Percentiles rank a stretch among this genome's conserved stretches.
phyloP scores from a whole-genome alignment of 2,113 vertebrate species.

The Mus pahari region DNA sequence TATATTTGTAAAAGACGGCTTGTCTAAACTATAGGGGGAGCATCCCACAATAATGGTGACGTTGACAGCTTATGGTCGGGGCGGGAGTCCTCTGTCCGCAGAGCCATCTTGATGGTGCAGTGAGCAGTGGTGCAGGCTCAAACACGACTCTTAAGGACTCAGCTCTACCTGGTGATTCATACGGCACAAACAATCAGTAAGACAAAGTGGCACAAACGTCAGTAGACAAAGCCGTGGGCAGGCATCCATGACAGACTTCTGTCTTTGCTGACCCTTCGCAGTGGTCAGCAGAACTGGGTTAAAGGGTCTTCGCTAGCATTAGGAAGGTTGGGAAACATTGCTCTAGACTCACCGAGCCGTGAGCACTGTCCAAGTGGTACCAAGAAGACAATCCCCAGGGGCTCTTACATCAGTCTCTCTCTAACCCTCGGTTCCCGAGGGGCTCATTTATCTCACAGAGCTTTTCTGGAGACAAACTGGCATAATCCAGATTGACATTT shows the following conservation, averaged over 20 bases:
- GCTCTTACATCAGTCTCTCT: fast-evolving
- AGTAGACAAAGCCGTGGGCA: neutral
- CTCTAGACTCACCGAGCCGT: fast-evolving
- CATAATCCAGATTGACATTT: neutral
- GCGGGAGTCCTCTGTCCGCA: neutral
- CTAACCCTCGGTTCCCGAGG: neutral
- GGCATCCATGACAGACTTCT: fast-evolving
- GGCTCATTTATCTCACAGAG: fast-evolving
- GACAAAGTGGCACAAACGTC: neutral
- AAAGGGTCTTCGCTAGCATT: neutral
- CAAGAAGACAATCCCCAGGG: fast-evolving
- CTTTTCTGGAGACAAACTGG: neutral
- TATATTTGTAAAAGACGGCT: neutral
- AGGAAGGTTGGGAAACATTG: neutral
- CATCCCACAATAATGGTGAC: neutral
- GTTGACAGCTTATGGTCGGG: neutral
- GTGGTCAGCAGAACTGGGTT: neutral
- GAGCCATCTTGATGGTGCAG: neutral
- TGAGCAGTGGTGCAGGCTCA: neutral
- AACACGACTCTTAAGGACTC: neutral
- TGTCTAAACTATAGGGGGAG: neutral
- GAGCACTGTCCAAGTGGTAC: neutral
- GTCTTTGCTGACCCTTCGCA: neutral
- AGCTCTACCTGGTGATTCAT: too few relatives aligned
- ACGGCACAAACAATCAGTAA: neutral